These are phyloP conservation scores for Conus betulinus DNA, from an alignment of 1,140 invertebrate genomes.

Conservation along the genomic window DNA sequence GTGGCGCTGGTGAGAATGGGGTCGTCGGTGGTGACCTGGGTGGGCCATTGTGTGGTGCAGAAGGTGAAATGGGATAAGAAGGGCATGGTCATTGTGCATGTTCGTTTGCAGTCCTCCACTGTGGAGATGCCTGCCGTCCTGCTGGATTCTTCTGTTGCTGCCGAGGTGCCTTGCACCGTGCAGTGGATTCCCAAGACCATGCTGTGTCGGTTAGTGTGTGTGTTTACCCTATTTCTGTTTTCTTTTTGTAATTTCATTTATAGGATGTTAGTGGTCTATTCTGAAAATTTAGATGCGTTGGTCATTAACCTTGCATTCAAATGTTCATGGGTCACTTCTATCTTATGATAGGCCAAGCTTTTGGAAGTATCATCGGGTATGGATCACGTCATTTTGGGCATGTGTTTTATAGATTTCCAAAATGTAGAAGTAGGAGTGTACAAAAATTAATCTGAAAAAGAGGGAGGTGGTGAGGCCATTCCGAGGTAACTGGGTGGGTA, in stretches of 20 bases:
- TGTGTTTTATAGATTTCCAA: too few relatives aligned
- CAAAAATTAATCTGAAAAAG: too few relatives aligned
- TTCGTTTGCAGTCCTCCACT: conserved; percentile 56
- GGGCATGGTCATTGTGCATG: conserved; percentile 46
- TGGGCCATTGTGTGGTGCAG: conserved; percentile 63
- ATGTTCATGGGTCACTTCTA: too few relatives aligned
- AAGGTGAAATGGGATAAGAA: conserved; percentile 35
- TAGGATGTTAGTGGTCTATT: not conserved
- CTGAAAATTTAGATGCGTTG: not conserved
- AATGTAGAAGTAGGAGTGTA: too few relatives aligned
- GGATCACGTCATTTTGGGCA: too few relatives aligned
- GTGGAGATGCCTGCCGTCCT: conserved; percentile 59
- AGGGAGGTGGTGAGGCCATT: too few relatives aligned
- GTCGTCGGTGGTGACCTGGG: conserved; percentile 60
- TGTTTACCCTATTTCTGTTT: not conserved
- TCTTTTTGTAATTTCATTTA: not conserved
- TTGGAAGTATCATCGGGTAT: too few relatives aligned
- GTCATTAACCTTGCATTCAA: too few relatives aligned
- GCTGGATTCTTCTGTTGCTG: conserved; percentile 29
- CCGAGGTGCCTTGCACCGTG: conserved; percentile 56
- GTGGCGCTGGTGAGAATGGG: conserved; percentile 51
- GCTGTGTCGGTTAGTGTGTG: conserved; percentile 56
- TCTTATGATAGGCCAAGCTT: too few relatives aligned
- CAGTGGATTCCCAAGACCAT: conserved; percentile 64
- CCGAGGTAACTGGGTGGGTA: too few relatives aligned